These are phyloP conservation scores for Beris chalybata DNA, from an alignment of 2,888 invertebrate genomes.

Conservation along the genomic window DNA sequence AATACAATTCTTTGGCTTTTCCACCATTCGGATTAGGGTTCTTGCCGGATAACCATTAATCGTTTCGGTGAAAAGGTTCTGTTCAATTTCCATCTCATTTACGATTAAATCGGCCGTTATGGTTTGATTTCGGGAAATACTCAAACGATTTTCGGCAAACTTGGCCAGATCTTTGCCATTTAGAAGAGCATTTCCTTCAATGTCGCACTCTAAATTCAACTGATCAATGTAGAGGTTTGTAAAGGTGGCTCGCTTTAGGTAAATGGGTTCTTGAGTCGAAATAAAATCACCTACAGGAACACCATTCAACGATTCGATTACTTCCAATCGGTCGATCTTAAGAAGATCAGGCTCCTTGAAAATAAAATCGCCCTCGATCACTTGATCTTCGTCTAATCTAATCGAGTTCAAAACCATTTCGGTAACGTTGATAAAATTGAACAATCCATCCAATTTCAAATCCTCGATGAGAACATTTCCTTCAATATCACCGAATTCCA, in stretches of 20 bases:
- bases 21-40: conserved; percentile 46
- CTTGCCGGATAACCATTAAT: conserved; percentile 54
- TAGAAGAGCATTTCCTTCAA: conserved; percentile 48
- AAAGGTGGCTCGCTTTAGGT: conserved; percentile 37
- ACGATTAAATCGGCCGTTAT: conserved; percentile 48
- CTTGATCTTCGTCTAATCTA: conserved; percentile 54
- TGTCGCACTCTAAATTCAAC: conserved; percentile 49
- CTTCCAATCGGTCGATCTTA: conserved; percentile 49
- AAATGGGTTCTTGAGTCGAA: conserved; percentile 45
- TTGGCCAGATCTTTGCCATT: conserved; percentile 51
- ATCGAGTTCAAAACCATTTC: conserved; percentile 55
- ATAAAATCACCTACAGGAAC: conserved; percentile 46
- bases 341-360: conserved; percentile 47
- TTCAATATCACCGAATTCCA: conserved; percentile 53
- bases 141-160: conserved; percentile 48
- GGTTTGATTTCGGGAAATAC: conserved; percentile 46
- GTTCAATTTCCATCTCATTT: conserved; percentile 48
- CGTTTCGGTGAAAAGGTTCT: conserved; percentile 47
- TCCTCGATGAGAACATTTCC: conserved; percentile 57
- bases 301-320: conserved; percentile 53
- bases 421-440: conserved; percentile 55
- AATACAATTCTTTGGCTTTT: conserved; percentile 48
- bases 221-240: conserved; percentile 46
- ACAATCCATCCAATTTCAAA: conserved; percentile 54
- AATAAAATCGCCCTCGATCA: conserved; percentile 51